Evolutionary conservation across 2,888 invertebrate species (phyloP), one percentile per base, ranked within the genome.

Genomic region (Zelleria hepariella): DNA sequence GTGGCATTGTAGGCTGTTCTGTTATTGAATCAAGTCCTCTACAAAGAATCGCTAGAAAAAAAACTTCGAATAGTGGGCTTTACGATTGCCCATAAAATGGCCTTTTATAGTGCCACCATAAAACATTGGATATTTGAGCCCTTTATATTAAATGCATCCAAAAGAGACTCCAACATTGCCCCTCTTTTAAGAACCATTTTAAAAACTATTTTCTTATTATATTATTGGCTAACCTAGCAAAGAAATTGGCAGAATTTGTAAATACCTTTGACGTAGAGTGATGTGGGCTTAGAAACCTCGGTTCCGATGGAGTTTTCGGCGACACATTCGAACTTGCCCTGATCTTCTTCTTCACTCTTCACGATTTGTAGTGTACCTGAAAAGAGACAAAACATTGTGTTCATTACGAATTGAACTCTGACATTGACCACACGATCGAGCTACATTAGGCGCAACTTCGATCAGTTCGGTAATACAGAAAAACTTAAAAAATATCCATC

Each of bases 321-420:
- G 53, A 98, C 96, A 80, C 98, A 98, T 83, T 98, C 98, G 80
- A 97, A 98, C 82, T 96, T 96, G 58, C 97, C 98, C 77, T 96
- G 95, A 86, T 98, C 98, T 68, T 94, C 94, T 74, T 96, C 95
- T 71, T 95, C 95, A 69, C 96, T 96, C 78, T 94, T 94, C 68
- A 93, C 93, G 70, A 98, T 98, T 89, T 97, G 96, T 66, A 98
- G 89, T 58, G 94, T 92, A 71, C 96, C 96, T 96, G 89, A 27
- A 84, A 86, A 68, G 62, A 70, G 21, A 32, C 21, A 20, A 51
- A 20, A 51, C 2, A 51, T 23, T 51, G 51, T 23, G 7, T 2
- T 21, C 20, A 21, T 5, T 21, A n/a, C 3, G 15, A 15, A 42
- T 42, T 15, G 3, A 32, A 42, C 15, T n/a, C n/a, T n/a, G n/a